These are phyloP conservation scores for Chrysocyon brachyurus DNA, from an alignment of 2,797 vertebrate genomes.

Conservation along the genomic window DNA sequence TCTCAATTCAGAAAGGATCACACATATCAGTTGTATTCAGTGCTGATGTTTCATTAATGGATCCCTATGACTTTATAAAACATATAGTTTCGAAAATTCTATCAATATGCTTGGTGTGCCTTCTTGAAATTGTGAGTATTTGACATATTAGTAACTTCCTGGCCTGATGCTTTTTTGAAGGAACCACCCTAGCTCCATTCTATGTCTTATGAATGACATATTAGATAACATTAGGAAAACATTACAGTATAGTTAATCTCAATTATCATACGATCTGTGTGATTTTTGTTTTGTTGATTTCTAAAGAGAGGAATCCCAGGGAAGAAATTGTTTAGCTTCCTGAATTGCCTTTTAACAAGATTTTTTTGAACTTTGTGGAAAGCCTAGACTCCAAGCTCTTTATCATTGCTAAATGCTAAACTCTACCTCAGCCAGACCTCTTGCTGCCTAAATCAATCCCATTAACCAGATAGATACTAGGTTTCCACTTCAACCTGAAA, in stretches of 20 bases:
- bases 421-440: constrained; percentile 56
- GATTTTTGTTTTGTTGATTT: constrained; percentile 57
- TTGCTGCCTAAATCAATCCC: constrained; percentile 59
- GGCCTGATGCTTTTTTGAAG: not conserved
- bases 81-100: not conserved
- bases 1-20: not conserved
- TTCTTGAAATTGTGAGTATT: not conserved
- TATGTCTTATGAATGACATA: constrained; percentile 54
- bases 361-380: constrained; percentile 30
- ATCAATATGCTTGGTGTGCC: not conserved
- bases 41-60: constrained; percentile 22
- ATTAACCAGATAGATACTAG: constrained; percentile 72
- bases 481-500: constrained; percentile 65
- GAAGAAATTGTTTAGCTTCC: constrained; percentile 21
- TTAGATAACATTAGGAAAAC: constrained; percentile 43
- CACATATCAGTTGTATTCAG: not conserved
- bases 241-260: constrained; percentile 20
- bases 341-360: constrained; percentile 52
- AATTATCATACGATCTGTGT: constrained; percentile 46
- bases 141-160: constrained; percentile 37
- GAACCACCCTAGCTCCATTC: not conserved
- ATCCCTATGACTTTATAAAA: constrained; percentile 61
- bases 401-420: constrained; percentile 59
- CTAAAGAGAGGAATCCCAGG: constrained; percentile 39
- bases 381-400: constrained; percentile 27